Evolutionary conservation across 1,140 invertebrate genomes (phyloP), one percentile per base, ranked within the genome.

Genomic region (Drosophila orena): DNA sequence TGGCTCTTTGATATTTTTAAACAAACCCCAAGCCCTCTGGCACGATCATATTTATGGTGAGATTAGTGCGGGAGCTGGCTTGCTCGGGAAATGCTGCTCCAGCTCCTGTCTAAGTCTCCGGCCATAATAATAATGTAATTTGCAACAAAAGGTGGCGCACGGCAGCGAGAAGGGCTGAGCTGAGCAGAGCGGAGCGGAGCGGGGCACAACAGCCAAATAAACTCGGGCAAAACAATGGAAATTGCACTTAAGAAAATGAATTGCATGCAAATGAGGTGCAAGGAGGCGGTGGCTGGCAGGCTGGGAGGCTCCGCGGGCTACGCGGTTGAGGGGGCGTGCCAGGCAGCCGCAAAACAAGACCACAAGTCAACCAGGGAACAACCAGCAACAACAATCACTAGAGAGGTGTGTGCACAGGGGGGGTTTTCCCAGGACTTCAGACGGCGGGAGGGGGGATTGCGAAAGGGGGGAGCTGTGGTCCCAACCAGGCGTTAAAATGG

Each of bases 231-330:
- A 88, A 88, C 84, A 89, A 89, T 89, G 85, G 53, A 80, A 88
- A 90, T 89, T 88, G 84, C 84, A 88, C 84, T 88, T 89, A 89
- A 88, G 84, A 89, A 88, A 88, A 88, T 88, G 84, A 88, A 88
- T 88, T 88, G 84, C 84, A 88, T 89, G 84, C 84, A 88, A 88
- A 88, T 88, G 77, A 89, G 84, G 60, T 58, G 68, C 61, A 54
- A 61, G 66, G 50, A 7, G 42, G 76, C 37, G 57, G 22, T 11
- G 43, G 60, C 24, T n/a, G 44, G 22, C 15, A 17, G 22, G 17
- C 6, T n/a, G 43, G 43, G 12, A 2, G 1, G 20, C n/a, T 4
- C 12, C 1, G 4, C 10, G 30, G 58, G 50, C 37, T 10, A 10
- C 7, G n/a, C 15, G 47, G 52, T 56, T 22, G 69, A 14, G 40